Evolutionary conservation across 2,797 vertebrate species (phyloP).

Genomic region (Vireo griseus): DNA sequence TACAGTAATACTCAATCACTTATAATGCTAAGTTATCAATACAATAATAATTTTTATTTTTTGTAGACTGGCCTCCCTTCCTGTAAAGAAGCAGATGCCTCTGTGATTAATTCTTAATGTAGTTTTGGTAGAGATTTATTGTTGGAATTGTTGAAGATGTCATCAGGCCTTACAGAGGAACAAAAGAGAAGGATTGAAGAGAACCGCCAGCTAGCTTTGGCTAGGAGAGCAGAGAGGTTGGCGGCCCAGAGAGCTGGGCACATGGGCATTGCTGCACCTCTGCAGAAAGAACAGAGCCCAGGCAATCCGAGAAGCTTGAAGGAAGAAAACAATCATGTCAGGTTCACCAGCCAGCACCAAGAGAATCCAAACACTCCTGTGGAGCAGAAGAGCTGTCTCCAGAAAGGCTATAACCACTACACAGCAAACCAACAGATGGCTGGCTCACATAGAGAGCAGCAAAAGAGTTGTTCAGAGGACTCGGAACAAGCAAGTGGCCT

Average conservation of each 20-base stretch:
- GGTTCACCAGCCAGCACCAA: background rate
- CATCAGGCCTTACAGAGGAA: slow-evolving; percentile 84
- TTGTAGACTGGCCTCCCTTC: background rate
- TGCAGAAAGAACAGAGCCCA: background rate
- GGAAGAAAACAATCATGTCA: background rate
- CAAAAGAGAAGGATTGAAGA: slow-evolving; percentile 90
- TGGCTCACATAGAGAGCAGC: background rate
- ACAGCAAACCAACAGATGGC: background rate
- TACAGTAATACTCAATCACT: background rate
- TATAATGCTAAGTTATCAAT: background rate
- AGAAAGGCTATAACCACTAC: background rate
- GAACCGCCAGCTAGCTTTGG: slow-evolving; percentile 87
- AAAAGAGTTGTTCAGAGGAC: background rate
- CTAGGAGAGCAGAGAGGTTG: slow-evolving; percentile 87
- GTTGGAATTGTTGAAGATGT: slow-evolving; percentile 76
- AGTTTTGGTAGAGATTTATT: background rate
- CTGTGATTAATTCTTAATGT: background rate
- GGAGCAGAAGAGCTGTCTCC: background rate
- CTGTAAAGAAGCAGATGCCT: background rate
- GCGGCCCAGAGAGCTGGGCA: slow-evolving; percentile 61
- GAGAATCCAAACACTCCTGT: background rate
- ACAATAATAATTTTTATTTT: background rate
- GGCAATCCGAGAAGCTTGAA: background rate
- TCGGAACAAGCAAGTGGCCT: background rate
- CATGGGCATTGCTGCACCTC: background rate